Percentiles rank a stretch among this genome's conserved stretches.
These are phyloP conservation scores for Fragum fragum DNA, from an alignment of 2,888 invertebrate genomes.

Conservation along the genomic window DNA sequence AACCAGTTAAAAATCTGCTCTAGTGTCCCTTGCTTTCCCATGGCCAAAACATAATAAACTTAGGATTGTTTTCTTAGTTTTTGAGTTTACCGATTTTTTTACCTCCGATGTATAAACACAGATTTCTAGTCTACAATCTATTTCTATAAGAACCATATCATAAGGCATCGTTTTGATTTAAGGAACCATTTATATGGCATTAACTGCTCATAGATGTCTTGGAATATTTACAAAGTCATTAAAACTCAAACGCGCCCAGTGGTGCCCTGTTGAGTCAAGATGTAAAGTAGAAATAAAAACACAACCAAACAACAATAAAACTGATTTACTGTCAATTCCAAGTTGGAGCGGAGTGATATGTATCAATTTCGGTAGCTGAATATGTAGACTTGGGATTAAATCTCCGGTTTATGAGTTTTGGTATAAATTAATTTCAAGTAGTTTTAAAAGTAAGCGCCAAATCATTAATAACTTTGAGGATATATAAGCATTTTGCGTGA, in stretches of 20 bases:
- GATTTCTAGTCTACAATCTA: too few relatives aligned
- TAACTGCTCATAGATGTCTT: conserved; percentile 37
- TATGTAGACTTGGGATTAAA: conserved; percentile 9
- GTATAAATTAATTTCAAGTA: conserved; percentile 33
- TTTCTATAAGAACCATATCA: neutral
- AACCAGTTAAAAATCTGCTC: too few relatives aligned
- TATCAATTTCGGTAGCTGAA: conserved; percentile 39
- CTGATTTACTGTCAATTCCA: conserved; percentile 60
- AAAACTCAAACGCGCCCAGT: conserved; percentile 40
- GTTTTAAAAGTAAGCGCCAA: conserved; percentile 3
- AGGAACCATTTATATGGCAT: conserved; percentile 16
- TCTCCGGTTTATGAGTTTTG: conserved; percentile 17
- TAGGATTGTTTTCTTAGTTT: too few relatives aligned
- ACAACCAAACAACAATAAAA: conserved; percentile 66
- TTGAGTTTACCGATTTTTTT: too few relatives aligned
- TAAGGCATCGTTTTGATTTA: conserved; percentile 38
- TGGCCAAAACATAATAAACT: too few relatives aligned
- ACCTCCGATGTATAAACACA: too few relatives aligned
- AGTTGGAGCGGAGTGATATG: conserved; percentile 30
- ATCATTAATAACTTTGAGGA: neutral
- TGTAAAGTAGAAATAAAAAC: conserved; percentile 62
- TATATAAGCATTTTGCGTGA: conserved; percentile 2
- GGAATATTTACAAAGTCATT: conserved; percentile 39
- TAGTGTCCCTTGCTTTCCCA: too few relatives aligned
- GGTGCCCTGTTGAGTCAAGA: conserved; percentile 53